Percentiles rank a stretch among this genome's conserved stretches.
Evolutionary conservation across 2,888 invertebrate species (phyloP).

Genomic region (Metalampra italica): DNA sequence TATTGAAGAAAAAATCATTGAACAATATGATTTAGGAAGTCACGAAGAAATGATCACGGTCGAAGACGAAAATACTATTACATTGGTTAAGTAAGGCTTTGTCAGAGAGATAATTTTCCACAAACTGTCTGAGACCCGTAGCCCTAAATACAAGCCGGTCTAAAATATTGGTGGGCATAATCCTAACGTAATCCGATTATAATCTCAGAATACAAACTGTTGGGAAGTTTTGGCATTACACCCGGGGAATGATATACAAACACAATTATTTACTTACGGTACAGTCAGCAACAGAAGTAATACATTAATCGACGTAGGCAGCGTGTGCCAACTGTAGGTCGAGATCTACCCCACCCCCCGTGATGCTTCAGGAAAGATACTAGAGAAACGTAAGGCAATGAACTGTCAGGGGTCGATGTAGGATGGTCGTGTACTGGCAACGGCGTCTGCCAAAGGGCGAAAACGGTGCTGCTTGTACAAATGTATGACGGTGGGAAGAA

Average conservation of each 20-base stretch:
- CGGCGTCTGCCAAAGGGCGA: slow-evolving; percentile 54
- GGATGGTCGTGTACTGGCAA: slow-evolving; percentile 43
- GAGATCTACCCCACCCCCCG: slow-evolving; percentile 40
- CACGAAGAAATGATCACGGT: too few relatives aligned
- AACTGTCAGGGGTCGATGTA: slow-evolving; percentile 39
- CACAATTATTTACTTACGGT: slow-evolving; percentile 43
- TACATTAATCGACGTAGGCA: slow-evolving; percentile 54
- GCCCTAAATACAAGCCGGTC: not conserved
- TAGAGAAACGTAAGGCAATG: slow-evolving; percentile 36
- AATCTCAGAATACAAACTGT: slow-evolving; percentile 31
- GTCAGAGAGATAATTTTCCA: too few relatives aligned
- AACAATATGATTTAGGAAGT: too few relatives aligned
- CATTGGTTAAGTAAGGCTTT: not conserved
- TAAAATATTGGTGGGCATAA: slow-evolving; percentile 15
- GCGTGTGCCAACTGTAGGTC: slow-evolving; percentile 27
- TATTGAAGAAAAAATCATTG: too few relatives aligned
- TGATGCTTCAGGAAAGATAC: slow-evolving; percentile 20
- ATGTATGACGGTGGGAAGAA: slow-evolving; percentile 25
- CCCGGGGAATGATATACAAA: slow-evolving; percentile 39
- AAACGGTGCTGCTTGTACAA: slow-evolving; percentile 23
- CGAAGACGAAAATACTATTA: not conserved
- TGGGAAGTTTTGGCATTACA: slow-evolving; percentile 40
- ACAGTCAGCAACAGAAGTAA: slow-evolving; percentile 47
- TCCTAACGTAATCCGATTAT: slow-evolving; percentile 15
- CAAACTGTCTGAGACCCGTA: too few relatives aligned